Conservation (phyloP, 2,888 invertebrate genomes). For the Elgonia sp. region DNA sequence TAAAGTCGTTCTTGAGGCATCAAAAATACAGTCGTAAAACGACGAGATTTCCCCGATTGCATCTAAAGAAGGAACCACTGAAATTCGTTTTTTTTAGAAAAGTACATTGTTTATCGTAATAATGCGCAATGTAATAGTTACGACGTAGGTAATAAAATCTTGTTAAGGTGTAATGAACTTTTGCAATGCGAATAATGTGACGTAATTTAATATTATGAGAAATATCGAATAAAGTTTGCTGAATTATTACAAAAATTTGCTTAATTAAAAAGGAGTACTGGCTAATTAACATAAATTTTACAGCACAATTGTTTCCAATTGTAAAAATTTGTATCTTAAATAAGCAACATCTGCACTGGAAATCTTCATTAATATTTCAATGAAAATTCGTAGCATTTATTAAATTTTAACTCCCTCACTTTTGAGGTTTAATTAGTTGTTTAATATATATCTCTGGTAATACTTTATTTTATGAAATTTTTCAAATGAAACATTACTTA, state of each 20-base stretch:
- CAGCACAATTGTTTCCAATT: conserved; percentile 17
- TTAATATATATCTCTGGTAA: no score
- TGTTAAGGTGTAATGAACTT: conserved; percentile 45
- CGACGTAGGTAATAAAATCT: conserved; percentile 50
- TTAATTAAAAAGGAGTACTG: conserved; percentile 29
- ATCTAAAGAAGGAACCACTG: conserved; percentile 70
- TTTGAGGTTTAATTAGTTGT: not conserved
- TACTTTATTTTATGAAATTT: no score
- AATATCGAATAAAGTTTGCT: conserved; percentile 17
- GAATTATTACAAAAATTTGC: not conserved
- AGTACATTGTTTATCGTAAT: conserved; percentile 65
- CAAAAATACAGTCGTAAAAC: conserved; percentile 76
- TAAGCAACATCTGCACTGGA: conserved; percentile 50
- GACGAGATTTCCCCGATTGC: conserved; percentile 67
- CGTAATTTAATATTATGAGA: conserved; percentile 30
- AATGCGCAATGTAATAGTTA: conserved; percentile 53
- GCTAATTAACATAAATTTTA: conserved; percentile 38
- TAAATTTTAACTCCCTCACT: not conserved
- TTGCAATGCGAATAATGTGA: conserved; percentile 21
- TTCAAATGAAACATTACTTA: no score
- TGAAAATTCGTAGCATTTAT: conserved; percentile 5
- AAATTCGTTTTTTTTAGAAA: conserved; percentile 61
- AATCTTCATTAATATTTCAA: conserved; percentile 50
- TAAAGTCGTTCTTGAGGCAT: conserved; percentile 78
- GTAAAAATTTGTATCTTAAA: conserved; percentile 12